phyloP scores from a whole-genome alignment of 2,888 invertebrate genomes.

The Agrochola lychnidis region DNA sequence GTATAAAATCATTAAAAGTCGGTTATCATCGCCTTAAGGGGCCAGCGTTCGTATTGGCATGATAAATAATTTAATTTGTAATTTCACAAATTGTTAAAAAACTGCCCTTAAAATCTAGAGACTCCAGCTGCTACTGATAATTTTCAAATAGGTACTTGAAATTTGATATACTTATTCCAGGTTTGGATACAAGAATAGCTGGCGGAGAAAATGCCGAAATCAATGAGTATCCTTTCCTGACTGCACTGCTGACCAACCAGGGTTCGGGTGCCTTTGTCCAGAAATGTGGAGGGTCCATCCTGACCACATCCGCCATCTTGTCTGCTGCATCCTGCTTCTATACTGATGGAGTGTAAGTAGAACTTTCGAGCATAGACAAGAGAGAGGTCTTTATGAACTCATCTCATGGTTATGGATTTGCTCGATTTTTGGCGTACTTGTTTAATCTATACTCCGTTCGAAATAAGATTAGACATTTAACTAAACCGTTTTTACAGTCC shows the following conservation, averaged over 20 bases:
- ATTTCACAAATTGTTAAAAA: background rate
- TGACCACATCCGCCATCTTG: constrained; percentile 76
- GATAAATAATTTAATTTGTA: too few relatives aligned
- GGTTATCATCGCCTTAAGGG: too few relatives aligned
- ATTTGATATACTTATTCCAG: constrained; percentile 15
- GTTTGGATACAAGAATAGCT: constrained; percentile 72
- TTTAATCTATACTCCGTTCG: too few relatives aligned
- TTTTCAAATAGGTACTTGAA: background rate
- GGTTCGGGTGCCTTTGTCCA: constrained; percentile 72
- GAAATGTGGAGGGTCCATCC: constrained; percentile 81
- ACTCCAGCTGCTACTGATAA: background rate
- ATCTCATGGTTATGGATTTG: background rate
- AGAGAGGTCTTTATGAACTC: background rate
- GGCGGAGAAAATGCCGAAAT: constrained; percentile 75
- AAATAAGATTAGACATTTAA: too few relatives aligned
- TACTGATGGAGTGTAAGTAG: constrained; percentile 73
- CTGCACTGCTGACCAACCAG: constrained; percentile 75
- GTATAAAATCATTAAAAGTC: too few relatives aligned
- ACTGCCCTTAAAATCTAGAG: background rate
- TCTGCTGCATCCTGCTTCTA: constrained; percentile 84
- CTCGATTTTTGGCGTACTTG: background rate
- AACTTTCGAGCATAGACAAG: background rate
- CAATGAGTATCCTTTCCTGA: constrained; percentile 76
- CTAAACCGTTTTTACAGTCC: too few relatives aligned
- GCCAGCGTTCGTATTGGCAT: too few relatives aligned